Percentiles rank a stretch among this genome's conserved stretches.
Evolutionary conservation across 1,140 invertebrate species (phyloP).

Genomic region (Diachasmimorpha longicaudata): DNA sequence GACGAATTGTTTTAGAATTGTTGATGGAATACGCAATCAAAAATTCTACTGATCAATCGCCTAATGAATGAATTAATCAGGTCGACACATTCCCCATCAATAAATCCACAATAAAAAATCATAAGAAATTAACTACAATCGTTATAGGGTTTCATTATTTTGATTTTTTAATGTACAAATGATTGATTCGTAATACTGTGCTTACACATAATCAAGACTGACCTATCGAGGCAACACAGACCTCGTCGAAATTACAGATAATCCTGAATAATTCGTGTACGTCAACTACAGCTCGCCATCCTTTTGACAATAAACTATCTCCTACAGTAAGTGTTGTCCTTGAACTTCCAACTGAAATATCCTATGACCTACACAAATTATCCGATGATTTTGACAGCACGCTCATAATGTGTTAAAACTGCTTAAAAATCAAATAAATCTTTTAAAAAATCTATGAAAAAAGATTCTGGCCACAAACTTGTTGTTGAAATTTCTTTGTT

Average conservation of each 20-base stretch:
- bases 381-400: neutral
- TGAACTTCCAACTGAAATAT: neutral
- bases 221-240: neutral
- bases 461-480: slow-evolving; percentile 47
- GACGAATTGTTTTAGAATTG: no score
- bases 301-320: no score
- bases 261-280: neutral
- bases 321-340: no score
- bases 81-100: no score
- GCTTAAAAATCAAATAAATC: neutral
- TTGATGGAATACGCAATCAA: no score
- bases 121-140: slow-evolving; percentile 16
- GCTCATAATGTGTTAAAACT: neutral
- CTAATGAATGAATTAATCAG: no score
- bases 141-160: neutral
- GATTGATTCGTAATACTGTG: slow-evolving; percentile 47
- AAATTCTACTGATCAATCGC: no score
- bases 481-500: slow-evolving; percentile 14
- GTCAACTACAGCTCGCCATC: no score
- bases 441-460: slow-evolving; percentile 43
- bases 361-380: neutral
- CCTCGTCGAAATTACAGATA: neutral
- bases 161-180: slow-evolving; percentile 45
- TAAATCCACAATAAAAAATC: neutral
- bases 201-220: slow-evolving; percentile 38